Percentiles rank a stretch among this genome's conserved stretches.
phyloP scores from a whole-genome alignment of 2,113 vertebrate species.

The Platycercus adscitus region DNA sequence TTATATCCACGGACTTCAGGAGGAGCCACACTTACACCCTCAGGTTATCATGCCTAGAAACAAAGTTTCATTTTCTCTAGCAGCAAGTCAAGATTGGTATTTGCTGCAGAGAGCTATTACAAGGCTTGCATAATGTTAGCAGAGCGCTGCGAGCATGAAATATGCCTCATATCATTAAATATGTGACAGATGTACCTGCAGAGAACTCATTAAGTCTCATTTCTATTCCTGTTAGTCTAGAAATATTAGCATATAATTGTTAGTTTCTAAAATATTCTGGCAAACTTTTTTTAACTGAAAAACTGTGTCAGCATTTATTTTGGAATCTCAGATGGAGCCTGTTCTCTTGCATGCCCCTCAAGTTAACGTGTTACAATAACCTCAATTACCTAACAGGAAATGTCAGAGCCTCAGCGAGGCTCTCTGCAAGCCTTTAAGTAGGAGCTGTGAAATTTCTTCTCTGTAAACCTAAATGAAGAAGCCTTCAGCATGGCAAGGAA shows the following conservation, averaged over 20 bases:
- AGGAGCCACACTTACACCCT: neutral
- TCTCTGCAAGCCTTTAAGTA: neutral
- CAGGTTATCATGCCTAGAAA: neutral
- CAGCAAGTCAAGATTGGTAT: neutral
- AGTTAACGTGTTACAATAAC: slow-evolving; percentile 44
- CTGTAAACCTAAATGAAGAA: neutral
- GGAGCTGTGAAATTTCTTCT: neutral
- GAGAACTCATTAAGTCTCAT: slow-evolving; percentile 56
- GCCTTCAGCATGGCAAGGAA: neutral
- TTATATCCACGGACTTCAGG: neutral
- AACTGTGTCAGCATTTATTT: slow-evolving; percentile 62
- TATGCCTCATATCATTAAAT: neutral
- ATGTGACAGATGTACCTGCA: slow-evolving; percentile 46
- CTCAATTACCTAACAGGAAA: slow-evolving; percentile 42
- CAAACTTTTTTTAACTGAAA: slow-evolving; percentile 56
- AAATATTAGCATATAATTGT: slow-evolving; percentile 65
- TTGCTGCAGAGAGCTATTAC: neutral
- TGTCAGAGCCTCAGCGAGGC: neutral
- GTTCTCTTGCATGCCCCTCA: slow-evolving; percentile 34
- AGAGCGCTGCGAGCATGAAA: neutral
- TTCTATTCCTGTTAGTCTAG: slow-evolving; percentile 66
- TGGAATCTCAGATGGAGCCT: slow-evolving; percentile 22
- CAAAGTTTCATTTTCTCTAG: neutral
- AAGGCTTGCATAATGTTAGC: slow-evolving; percentile 6
- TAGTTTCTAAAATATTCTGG: slow-evolving; percentile 60